These are phyloP conservation scores for Canis aureus DNA, from an alignment of 2,113 vertebrate genomes.

Conservation along the genomic window DNA sequence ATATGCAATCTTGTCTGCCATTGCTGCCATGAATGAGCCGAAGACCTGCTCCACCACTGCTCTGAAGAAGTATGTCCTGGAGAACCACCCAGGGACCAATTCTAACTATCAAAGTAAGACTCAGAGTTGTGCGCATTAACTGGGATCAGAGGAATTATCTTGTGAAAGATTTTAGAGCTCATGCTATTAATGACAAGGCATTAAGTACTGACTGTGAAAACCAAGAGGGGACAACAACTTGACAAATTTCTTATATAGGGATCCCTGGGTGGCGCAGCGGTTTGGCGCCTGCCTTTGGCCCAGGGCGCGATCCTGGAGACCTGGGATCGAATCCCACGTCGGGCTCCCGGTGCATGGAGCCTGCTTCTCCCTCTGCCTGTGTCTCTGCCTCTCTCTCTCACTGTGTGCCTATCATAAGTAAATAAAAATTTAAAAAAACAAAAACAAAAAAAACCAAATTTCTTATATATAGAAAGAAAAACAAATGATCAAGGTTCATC, in stretches of 20 bases:
- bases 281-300: too few relatives aligned
- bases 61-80: conserved; percentile 95
- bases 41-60: conserved; percentile 98
- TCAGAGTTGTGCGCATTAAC: neutral
- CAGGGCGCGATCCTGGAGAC: too few relatives aligned
- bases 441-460: neutral
- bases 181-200: neutral
- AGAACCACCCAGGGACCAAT: conserved; percentile 94
- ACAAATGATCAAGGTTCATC: neutral
- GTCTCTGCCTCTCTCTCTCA: too few relatives aligned
- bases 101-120: conserved; percentile 93
- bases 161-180: neutral
- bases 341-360: too few relatives aligned
- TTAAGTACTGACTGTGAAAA: neutral
- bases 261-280: too few relatives aligned
- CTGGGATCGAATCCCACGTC: too few relatives aligned
- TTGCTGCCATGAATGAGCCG: conserved; percentile 99
- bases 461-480: conserved; percentile 19
- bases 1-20: conserved; percentile 96
- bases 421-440: too few relatives aligned
- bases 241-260: neutral
- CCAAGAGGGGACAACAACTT: neutral
- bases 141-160: neutral
- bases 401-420: too few relatives aligned
- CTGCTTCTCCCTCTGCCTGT: too few relatives aligned